Base-by-base conservation (phyloP, 2,113 vertebrate species). In the Camelus dromedarius region DNA sequence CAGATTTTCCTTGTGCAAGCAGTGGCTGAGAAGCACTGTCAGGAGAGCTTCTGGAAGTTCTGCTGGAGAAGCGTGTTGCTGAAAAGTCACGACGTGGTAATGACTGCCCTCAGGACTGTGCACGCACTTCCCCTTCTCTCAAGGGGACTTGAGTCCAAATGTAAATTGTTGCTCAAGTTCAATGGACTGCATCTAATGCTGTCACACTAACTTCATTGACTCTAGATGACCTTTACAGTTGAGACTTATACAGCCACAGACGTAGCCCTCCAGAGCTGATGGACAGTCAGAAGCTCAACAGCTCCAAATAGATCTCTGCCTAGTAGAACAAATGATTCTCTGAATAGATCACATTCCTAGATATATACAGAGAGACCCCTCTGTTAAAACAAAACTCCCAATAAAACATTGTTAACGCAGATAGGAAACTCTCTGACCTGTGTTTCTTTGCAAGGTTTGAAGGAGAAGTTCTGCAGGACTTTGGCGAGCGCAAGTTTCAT, bases 361-460 rank as follows among this genome's bases (percentile, higher is more conserved):
- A 58, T 26, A 62, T 30, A 62, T 30, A 30, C 6, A 13, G 11
- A 13, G 26, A 62, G 7, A 30, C 60, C 11, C 11, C 6, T 56
- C 28, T 9, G 3, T 67, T 58, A 3, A 75, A 26, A 22, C 69
- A 62, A 67, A 42, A 7, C 1, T 46, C 3, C 9, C 48, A 91
- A 13, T 19, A 20, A 58, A 91, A 56, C 1, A 76, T n/a, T 70
- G n/a, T 11, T 54, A 38, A 48, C 58, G 18, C 5, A 79, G 4
- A 81, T 84, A 38, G 15, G 35, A 0, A 20, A 84, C 28, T 54
- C 6, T 91, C 99, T 98, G 77, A 99, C 99, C 98, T 98, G 38
- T 38, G 38, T 38, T 38, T 38, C 38, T 38, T 38, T 4, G 5
- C 38, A 38, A 38, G 38, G 38, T 38, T 38, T 38, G 38, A 38